phyloP scores from a whole-genome alignment of 2,113 vertebrate genomes.

The Oreochromis aureus region DNA sequence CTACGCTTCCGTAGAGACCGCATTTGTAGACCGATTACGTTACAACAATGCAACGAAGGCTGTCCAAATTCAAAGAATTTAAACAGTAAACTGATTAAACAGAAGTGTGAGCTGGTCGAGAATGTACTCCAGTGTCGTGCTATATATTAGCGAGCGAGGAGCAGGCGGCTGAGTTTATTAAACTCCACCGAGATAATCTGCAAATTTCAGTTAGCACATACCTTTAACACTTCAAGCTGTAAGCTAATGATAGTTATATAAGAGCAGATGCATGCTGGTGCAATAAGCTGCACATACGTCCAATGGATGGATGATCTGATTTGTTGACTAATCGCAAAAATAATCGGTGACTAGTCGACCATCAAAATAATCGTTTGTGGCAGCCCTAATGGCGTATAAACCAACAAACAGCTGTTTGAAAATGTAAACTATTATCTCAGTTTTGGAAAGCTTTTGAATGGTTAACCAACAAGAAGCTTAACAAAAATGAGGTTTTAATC shows the following conservation, averaged over 20 bases:
- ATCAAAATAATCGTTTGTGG: not conserved
- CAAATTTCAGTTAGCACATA: not conserved
- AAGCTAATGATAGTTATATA: not conserved
- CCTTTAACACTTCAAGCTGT: not conserved
- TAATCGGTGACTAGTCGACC: not conserved
- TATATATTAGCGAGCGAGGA: not conserved
- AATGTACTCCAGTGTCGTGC: not conserved
- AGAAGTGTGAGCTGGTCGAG: not conserved
- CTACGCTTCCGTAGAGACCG: not conserved
- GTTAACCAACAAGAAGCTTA: not conserved
- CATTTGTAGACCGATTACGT: not conserved
- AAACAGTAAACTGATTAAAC: not conserved
- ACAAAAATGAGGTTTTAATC: fast-evolving
- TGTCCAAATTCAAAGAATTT: not conserved
- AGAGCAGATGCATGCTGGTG: not conserved
- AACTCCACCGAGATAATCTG: not conserved
- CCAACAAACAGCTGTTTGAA: not conserved
- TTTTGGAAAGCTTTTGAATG: not conserved
- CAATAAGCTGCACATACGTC: not conserved
- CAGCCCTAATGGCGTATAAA: not conserved
- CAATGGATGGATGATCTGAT: not conserved
- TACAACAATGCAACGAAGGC: not conserved
- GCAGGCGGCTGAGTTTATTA: not conserved
- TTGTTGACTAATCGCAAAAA: not conserved
- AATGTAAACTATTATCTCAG: not conserved